Conservation (phyloP, 35 echinoderm and acorn worm species). For the Chiridota heheva region DNA sequence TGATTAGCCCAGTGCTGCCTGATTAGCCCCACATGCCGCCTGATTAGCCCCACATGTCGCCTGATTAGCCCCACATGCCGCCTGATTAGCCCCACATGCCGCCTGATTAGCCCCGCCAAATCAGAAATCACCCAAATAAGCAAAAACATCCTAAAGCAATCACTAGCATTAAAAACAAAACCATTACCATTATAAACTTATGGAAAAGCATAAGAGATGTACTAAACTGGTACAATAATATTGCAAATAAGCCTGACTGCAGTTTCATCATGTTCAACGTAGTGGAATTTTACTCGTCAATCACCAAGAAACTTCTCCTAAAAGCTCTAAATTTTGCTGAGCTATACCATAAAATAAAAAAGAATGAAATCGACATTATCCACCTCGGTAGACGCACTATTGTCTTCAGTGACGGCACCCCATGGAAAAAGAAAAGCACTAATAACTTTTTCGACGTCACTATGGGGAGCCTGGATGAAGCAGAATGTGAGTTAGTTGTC, state of each 20-base stretch:
- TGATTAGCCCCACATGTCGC: no score
- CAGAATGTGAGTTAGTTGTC: not conserved
- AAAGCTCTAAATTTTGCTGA: slow-evolving; percentile 20
- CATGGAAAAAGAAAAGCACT: slow-evolving; percentile 18
- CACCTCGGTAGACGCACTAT: not conserved
- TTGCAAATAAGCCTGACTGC: not conserved
- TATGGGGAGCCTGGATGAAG: no score
- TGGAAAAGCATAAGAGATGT: slow-evolving; percentile 1
- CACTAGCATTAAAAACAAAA: slow-evolving; percentile 11
- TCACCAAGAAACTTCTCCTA: slow-evolving; percentile 9
- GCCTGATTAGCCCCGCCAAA: no score
- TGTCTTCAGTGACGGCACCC: slow-evolving; percentile 1
- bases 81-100: no score
- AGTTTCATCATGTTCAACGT: slow-evolving; percentile 5
- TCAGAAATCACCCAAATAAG: slow-evolving; percentile 21
- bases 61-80: slow-evolving; percentile 24
- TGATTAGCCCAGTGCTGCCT: no score
- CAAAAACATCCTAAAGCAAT: slow-evolving; percentile 31
- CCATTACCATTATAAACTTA: not conserved
- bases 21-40: no score
- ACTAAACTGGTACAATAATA: slow-evolving; percentile 27
- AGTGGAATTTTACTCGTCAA: slow-evolving; percentile 8
- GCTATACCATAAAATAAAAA: not conserved
- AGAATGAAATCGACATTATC: slow-evolving; percentile 33
- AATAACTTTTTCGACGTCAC: not conserved